A percentile compares a stretch with the other conserved stretches of the same genome.
Evolutionary conservation across 64 coral and sea anemone genomes (phyloP).

Genomic region (Stichodactyla mertensii): DNA sequence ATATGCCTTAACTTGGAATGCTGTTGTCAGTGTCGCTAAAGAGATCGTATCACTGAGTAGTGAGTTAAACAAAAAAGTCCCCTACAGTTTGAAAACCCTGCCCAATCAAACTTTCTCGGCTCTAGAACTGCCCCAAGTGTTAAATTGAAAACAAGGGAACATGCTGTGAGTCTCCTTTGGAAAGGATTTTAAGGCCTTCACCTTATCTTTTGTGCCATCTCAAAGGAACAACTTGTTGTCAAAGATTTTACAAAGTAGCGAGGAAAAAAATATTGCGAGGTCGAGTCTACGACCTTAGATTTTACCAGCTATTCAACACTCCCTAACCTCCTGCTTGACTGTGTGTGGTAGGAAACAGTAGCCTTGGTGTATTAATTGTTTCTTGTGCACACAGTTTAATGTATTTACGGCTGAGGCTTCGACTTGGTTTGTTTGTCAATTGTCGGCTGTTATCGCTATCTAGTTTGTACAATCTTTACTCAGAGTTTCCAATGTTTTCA

Average conservation of each 20-base stretch:
- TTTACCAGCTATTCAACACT: not conserved
- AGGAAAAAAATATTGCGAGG: not conserved
- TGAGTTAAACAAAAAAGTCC: not conserved
- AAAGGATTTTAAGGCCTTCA: not conserved
- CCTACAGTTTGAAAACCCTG: not conserved
- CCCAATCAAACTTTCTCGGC: not conserved
- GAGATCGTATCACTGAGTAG: not conserved
- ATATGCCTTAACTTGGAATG: not conserved
- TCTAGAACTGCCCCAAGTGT: not conserved
- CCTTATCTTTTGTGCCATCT: not conserved
- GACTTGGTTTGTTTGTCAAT: not conserved
- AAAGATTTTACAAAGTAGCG: not conserved
- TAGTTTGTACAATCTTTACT: not conserved
- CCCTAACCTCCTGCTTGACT: not conserved
- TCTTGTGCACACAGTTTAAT: not conserved
- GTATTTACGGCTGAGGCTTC: not conserved
- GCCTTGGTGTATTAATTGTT: not conserved
- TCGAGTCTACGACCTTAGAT: not conserved
- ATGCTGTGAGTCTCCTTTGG: not conserved
- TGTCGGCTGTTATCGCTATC: conserved; percentile 16
- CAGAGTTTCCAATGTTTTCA: not conserved
- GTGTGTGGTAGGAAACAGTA: not conserved
- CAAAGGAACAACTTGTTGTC: not conserved
- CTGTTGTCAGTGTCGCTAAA: not conserved
- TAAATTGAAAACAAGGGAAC: not conserved